phyloP scores from a whole-genome alignment of 1,140 invertebrate species.

The Sitobion miscanthi region DNA sequence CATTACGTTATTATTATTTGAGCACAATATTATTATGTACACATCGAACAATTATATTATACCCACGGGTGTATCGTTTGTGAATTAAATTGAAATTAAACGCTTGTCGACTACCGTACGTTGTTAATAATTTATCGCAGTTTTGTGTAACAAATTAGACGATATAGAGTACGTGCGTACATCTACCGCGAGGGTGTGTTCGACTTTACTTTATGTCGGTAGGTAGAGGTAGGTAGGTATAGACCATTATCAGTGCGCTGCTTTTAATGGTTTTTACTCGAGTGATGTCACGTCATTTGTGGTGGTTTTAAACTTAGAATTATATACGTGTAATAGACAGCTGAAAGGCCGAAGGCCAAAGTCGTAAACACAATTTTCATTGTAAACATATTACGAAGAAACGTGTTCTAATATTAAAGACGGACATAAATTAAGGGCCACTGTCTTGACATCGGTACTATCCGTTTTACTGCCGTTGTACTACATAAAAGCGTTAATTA shows the following conservation, averaged over 20 bases:
- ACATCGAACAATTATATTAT: background rate
- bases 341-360: background rate
- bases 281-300: background rate
- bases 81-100: background rate
- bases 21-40: no score
- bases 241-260: background rate
- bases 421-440: background rate
- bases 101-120: background rate
- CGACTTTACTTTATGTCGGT: background rate
- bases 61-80: background rate
- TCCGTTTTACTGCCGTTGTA: background rate
- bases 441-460: background rate
- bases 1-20: no score
- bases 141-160: background rate
- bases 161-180: background rate
- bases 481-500: constrained; percentile 5
- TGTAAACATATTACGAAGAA: background rate
- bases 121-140: background rate
- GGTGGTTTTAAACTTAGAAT: background rate
- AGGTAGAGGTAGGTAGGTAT: background rate
- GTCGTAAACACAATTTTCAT: background rate
- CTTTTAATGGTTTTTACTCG: background rate
- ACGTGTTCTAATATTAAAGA: background rate
- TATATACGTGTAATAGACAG: background rate
- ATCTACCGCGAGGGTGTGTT: background rate